Conservation (phyloP, 2,888 invertebrate genomes). For the Habrosyne pyritoides region DNA sequence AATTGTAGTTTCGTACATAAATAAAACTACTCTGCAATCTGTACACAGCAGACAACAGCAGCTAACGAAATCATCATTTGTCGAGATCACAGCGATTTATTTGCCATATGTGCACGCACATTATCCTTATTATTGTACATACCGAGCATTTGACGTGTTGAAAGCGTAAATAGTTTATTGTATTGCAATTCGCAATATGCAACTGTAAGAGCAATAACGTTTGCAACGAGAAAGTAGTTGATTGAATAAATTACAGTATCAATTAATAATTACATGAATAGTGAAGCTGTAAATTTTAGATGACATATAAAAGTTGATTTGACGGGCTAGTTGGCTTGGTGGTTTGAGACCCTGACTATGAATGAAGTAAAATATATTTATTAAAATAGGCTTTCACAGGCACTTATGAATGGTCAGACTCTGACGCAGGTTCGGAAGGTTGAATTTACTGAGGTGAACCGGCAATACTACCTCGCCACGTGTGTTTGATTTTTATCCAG, state of each 20-base stretch:
- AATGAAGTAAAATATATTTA: too few relatives aligned
- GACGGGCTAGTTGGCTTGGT: too few relatives aligned
- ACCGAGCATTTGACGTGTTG: slow-evolving; percentile 23
- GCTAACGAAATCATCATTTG: slow-evolving; percentile 45
- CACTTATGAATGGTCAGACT: too few relatives aligned
- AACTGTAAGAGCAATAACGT: not conserved
- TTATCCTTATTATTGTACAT: slow-evolving; percentile 39
- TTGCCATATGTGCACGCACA: slow-evolving; percentile 58
- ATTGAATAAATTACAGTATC: not conserved
- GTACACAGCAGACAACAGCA: slow-evolving; percentile 45
- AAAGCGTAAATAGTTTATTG: slow-evolving; percentile 31
- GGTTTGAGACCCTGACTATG: too few relatives aligned
- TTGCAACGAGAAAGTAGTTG: not conserved
- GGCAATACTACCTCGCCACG: too few relatives aligned
- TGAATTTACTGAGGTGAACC: too few relatives aligned
- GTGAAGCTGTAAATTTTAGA: not conserved
- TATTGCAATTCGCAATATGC: slow-evolving; percentile 2
- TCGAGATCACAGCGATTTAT: slow-evolving; percentile 60
- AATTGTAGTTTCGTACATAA: slow-evolving; percentile 4
- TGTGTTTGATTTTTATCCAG: too few relatives aligned
- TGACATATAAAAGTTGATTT: too few relatives aligned
- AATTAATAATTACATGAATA: not conserved
- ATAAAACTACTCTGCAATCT: slow-evolving; percentile 39
- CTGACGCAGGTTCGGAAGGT: too few relatives aligned
- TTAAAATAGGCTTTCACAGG: too few relatives aligned